Evolutionary conservation across 2,113 vertebrate species (phyloP), one percentile per base, ranked within the genome.

Genomic region (Petromus typicus): DNA sequence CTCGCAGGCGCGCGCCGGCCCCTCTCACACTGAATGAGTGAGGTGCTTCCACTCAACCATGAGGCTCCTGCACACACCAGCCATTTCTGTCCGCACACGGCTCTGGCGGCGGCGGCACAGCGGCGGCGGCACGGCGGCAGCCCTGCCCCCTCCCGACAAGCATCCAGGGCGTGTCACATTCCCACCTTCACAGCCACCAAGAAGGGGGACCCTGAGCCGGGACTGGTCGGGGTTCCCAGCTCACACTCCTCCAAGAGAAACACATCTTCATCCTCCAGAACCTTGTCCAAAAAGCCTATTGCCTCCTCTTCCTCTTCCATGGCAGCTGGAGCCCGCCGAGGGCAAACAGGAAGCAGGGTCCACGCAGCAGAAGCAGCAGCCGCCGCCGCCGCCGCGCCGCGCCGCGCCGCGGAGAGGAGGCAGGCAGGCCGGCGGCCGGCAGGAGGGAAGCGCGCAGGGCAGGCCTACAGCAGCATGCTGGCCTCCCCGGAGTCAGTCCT

Each of bases 201-300:
- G 98, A 98, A 98, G 82, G 98, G 98, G 98, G 98, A 98, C 93
- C 92, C 98, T 69, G 98, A 96, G 92, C 96, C 93, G 4, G 98
- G 99, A 96, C 98, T 99, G 95, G 98, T 98, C 96, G 99, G 99
- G 83, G 98, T 98, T 90, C 99, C 99, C 63, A 99, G 98, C 97
- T 99, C 99, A 64, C 98, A 98, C 97, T 99, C 99, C 98, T 99
- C 99, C 97, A 98, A 97, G n/a, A 98, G 98, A 98, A 98, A 98
- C 94, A 98, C 97, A 97, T 99, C 99, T 97, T 99, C 99, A 96
- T 99, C 99, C 96, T 99, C 99, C 97, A 99, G 98, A 96, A 99
- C 99, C 98, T 99, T 99, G 98, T 99, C 99, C 98, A 99, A 98
- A 97, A 99, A 99, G 97, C 99, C 98, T 95, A 99, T 98, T 97